Base-by-base conservation (phyloP, 2,113 vertebrate genomes). In the Pseudopodoces humilis region DNA sequence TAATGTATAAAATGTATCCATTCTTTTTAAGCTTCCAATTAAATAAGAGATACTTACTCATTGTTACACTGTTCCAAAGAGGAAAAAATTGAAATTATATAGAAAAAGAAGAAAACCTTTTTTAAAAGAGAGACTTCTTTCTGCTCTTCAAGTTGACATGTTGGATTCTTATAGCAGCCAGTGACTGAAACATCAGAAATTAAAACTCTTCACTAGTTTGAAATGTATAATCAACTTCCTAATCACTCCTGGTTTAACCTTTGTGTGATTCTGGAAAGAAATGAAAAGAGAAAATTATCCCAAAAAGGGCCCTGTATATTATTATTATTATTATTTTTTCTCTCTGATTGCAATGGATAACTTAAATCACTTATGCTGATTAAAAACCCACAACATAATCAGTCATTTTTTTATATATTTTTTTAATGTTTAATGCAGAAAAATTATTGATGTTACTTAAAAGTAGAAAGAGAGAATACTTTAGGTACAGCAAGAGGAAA, bases 11-110 rank as follows among this genome's bases (percentile, higher is more conserved):
- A 97, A 84, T 83, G 53, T 84, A 90, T 85, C 59, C 52, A 75
- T 79, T 55, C 30, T 52, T 91, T 94, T 96, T 67, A 96, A 84
- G 15, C 13, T 76, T 91, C 47, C 76, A 88, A 37, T 96, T 97
- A 85, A 69, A 75, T 72, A 91, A 62, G 55, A 76, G 76, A 39
- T 91, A 70, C 58, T 86, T 12, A 60, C 25, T 90, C 55, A 86
- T 87, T 90, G 80, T 87, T 91, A 35, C 15, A 10, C 28, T 56
- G 30, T 79, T 89, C 37, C 44, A 65, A 86, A 39, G 58, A 90
- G n/a, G 70, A 41, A 27, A 86, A 97, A 84, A 63, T 33, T 86
- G 56, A 91, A 94, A 95, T 87, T 49, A 1, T 62, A 37, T 10
- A 30, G 35, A 78, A 60, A 81, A 92, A 72, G 37, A 90, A 43